Evolutionary conservation across 1,140 invertebrate genomes (phyloP).

Genomic region (Hermatobates lingyangjiaoensis): DNA sequence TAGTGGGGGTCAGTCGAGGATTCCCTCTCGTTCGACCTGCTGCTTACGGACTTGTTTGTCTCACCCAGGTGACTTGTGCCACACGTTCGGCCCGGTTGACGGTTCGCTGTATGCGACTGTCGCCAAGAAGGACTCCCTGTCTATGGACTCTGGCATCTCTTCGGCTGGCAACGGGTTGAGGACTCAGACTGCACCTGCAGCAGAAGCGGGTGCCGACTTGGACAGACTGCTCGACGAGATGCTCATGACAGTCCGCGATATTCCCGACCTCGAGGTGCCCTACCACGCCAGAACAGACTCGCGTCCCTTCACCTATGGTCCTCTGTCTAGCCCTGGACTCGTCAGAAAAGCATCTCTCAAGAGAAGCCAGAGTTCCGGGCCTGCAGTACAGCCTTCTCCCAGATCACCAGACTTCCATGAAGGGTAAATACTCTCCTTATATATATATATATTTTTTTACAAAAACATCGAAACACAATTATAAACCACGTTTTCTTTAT

Average conservation of each 20-base stretch:
- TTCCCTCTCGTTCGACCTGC: too few species aligned
- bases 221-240: slow-evolving; percentile 60
- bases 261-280: slow-evolving; percentile 49
- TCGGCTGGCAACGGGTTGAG: slow-evolving; percentile 34
- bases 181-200: slow-evolving; percentile 21
- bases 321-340: slow-evolving; percentile 50
- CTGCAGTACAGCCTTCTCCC: slow-evolving; percentile 5
- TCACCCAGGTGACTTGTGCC: slow-evolving; percentile 25
- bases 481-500: too few species aligned
- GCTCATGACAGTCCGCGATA: slow-evolving; percentile 60
- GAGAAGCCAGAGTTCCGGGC: slow-evolving; percentile 9
- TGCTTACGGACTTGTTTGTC: too few species aligned
- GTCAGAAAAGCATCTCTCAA: slow-evolving; percentile 41
- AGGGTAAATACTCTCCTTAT: slow-evolving; percentile 22
- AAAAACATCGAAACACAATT: background rate
- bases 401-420: slow-evolving; percentile 27
- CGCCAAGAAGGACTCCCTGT: slow-evolving; percentile 49
- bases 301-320: slow-evolving; percentile 62
- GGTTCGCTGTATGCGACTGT: slow-evolving; percentile 74
- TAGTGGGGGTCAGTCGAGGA: too few species aligned
- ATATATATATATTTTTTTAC: background rate
- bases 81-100: slow-evolving; percentile 67
- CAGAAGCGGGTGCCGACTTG: slow-evolving; percentile 32
- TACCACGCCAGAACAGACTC: slow-evolving; percentile 66
- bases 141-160: slow-evolving; percentile 68